Evolutionary conservation across 2,113 vertebrate genomes (phyloP).

Genomic region (Oncorhynchus masou): DNA sequence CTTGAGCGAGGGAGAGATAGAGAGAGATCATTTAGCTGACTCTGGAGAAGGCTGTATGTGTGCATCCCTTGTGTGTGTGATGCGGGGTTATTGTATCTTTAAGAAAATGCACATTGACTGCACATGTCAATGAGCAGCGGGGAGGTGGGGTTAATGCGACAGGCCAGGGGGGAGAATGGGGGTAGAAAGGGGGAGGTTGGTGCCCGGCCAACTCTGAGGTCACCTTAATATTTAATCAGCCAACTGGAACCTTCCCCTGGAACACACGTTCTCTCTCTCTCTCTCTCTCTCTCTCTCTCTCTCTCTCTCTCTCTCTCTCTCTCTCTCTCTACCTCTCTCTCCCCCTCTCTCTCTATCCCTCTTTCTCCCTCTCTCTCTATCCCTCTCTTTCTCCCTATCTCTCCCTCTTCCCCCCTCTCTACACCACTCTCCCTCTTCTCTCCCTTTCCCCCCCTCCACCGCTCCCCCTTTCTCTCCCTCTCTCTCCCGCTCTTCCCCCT

Average conservation of each 20-base stretch:
- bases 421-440: too few species aligned
- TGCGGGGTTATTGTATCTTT: slow-evolving; percentile 44
- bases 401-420: too few species aligned
- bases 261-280: background rate
- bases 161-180: background rate
- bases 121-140: slow-evolving; percentile 52
- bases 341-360: too few species aligned
- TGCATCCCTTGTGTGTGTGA: slow-evolving; percentile 6
- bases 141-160: slow-evolving; percentile 3
- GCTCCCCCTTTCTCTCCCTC: background rate
- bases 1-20: background rate
- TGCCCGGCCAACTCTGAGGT: slow-evolving; percentile 26
- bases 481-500: too few species aligned
- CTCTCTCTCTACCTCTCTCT: background rate
- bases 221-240: slow-evolving; percentile 44
- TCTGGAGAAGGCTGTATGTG: slow-evolving; percentile 20
- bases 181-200: slow-evolving; percentile 1
- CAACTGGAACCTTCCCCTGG: slow-evolving; percentile 26
- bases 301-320: too few species aligned
- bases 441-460: too few species aligned
- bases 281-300: background rate
- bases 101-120: slow-evolving; percentile 55
- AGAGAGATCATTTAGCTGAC: background rate
- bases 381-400: too few species aligned
- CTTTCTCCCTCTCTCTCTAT: too few species aligned